Percentiles rank a stretch among this genome's conserved stretches.
These are phyloP conservation scores for Tipula confusa DNA, from an alignment of 2,888 invertebrate genomes.

Conservation along the genomic window DNA sequence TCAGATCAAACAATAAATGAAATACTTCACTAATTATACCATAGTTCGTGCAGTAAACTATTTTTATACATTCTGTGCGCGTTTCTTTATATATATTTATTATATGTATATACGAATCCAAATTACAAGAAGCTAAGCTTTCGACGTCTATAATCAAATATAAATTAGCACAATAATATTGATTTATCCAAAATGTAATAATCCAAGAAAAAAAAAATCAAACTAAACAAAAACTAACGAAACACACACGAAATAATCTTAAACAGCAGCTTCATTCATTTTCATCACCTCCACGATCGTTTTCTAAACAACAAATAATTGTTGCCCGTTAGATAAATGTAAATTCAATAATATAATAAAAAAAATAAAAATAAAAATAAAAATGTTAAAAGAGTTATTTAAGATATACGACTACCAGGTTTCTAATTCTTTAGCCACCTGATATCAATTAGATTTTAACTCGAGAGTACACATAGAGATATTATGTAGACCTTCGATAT, in stretches of 20 bases:
- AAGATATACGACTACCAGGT: not conserved
- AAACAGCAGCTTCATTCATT: conserved; percentile 25
- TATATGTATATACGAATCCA: not conserved
- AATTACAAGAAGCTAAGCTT: conserved; percentile 20
- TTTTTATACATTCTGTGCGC: not conserved
- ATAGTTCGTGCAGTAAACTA: conserved; percentile 3
- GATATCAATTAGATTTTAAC: conserved; percentile 14
- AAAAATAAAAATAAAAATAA: too few species aligned
- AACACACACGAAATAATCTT: conserved; percentile 1
- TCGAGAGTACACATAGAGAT: not conserved
- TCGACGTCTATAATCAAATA: conserved; percentile 12
- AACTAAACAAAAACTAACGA: not conserved
- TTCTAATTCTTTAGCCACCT: conserved; percentile 15
- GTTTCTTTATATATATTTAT: not conserved
- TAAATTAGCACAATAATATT: conserved; percentile 25
- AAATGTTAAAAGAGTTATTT: not conserved
- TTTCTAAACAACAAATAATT: conserved; percentile 20
- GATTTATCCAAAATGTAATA: not conserved
- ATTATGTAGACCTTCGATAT: not conserved
- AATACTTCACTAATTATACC: conserved; percentile 20
- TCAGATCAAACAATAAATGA: conserved; percentile 5
- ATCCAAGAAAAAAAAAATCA: not conserved
- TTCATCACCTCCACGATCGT: not conserved
- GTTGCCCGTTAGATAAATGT: conserved; percentile 25
- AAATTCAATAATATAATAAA: conserved; percentile 13